These are phyloP conservation scores for Drosophila recens DNA, from an alignment of 2,888 invertebrate genomes.

Conservation along the genomic window DNA sequence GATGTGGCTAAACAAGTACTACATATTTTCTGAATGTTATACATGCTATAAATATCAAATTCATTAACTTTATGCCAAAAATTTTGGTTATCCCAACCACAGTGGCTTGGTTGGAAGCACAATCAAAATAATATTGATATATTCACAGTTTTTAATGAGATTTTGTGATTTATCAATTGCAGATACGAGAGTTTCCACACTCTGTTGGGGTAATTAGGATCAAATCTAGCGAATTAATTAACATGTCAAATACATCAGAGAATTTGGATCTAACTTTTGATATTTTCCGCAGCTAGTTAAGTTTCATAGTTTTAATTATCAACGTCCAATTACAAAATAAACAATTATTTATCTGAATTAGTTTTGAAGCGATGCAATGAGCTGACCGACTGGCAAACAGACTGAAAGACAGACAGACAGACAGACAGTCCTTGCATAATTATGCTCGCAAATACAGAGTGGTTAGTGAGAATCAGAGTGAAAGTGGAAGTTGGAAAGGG, in stretches of 20 bases:
- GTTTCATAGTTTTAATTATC: conserved; percentile 30
- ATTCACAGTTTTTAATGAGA: background rate
- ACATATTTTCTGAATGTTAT: too few species aligned
- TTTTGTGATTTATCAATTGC: background rate
- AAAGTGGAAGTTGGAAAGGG: conserved; percentile 1
- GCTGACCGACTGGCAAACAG: conserved; percentile 5
- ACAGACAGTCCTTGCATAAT: conserved; percentile 37
- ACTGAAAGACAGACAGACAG: background rate
- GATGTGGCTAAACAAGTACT: too few species aligned
- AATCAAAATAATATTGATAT: background rate
- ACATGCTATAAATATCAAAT: too few species aligned
- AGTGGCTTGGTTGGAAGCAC: background rate
- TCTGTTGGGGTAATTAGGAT: background rate
- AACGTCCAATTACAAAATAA: conserved; percentile 36
- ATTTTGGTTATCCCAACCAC: background rate
- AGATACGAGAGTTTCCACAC: background rate
- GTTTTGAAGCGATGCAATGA: conserved; percentile 35
- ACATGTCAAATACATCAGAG: background rate
- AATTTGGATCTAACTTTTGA: background rate
- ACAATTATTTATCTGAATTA: conserved; percentile 45
- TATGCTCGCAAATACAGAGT: conserved; percentile 25
- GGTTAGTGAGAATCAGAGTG: conserved; percentile 3
- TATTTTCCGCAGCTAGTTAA: background rate
- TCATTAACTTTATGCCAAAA: too few species aligned
- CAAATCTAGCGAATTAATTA: conserved; percentile 19